Percentiles rank a stretch among this genome's conserved stretches.
Evolutionary conservation across 2,888 invertebrate genomes (phyloP).

Genomic region (Colostygia pectinataria): DNA sequence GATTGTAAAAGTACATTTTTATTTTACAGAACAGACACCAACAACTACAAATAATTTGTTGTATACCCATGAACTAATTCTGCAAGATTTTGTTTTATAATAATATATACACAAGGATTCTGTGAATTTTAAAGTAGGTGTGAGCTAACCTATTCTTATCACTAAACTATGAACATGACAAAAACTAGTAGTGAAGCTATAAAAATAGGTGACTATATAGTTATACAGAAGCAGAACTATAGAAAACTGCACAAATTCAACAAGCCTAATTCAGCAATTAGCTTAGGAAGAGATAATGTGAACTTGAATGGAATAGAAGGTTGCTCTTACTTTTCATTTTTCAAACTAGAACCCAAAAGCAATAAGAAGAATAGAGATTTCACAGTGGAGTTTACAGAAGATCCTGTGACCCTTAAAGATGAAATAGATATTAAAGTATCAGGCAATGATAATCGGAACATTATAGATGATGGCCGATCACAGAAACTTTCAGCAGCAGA

Average conservation of each 20-base stretch:
- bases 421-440: conserved; percentile 86
- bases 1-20: no score
- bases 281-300: conserved; percentile 87
- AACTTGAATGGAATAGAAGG: conserved; percentile 86
- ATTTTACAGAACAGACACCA: no score
- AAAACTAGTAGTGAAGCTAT: conserved; percentile 56
- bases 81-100: no score
- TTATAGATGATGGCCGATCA: conserved; percentile 89
- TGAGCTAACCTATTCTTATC: no score
- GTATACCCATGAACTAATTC: no score
- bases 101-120: no score
- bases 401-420: conserved; percentile 74
- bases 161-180: conserved; percentile 10
- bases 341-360: conserved; percentile 87
- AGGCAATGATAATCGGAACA: conserved; percentile 92
- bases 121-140: no score
- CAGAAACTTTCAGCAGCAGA: conserved; percentile 93
- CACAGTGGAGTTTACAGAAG: conserved; percentile 78
- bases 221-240: conserved; percentile 90
- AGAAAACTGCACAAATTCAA: conserved; percentile 90
- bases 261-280: conserved; percentile 84
- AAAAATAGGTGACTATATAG: conserved; percentile 87
- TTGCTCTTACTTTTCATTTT: conserved; percentile 88
- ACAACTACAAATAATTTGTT: no score
- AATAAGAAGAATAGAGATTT: conserved; percentile 82